Conservation (phyloP, 2,888 invertebrate species). For the Masnerella sp. region DNA sequence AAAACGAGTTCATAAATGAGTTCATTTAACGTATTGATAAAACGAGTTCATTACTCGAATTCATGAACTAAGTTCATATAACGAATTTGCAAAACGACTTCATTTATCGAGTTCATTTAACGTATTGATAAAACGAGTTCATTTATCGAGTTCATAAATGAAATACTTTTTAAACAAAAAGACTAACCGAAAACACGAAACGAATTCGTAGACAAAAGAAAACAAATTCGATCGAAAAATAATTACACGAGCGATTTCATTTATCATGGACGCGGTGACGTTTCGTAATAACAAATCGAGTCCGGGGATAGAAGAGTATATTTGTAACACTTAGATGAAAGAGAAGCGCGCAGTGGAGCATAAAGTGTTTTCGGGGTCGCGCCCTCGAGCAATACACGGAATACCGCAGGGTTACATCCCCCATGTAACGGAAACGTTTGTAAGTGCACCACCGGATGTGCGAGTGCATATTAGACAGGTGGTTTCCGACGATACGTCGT, state of each 20-base stretch:
- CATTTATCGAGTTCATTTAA: too few relatives aligned
- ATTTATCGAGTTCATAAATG: too few relatives aligned
- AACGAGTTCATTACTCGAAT: too few relatives aligned
- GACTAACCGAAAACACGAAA: too few relatives aligned
- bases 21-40: too few relatives aligned
- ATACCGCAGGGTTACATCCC: slow-evolving; percentile 71
- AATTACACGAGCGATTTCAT: slow-evolving; percentile 34
- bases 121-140: too few relatives aligned
- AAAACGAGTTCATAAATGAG: too few relatives aligned
- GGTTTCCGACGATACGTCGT: slow-evolving; percentile 60
- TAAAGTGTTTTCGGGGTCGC: slow-evolving; percentile 68
- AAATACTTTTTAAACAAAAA: not conserved
- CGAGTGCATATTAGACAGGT: slow-evolving; percentile 74
- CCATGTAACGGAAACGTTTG: slow-evolving; percentile 71
- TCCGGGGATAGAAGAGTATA: slow-evolving; percentile 49
- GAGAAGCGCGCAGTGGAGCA: slow-evolving; percentile 64
- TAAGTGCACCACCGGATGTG: slow-evolving; percentile 69
- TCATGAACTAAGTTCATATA: too few relatives aligned
- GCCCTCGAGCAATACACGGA: slow-evolving; percentile 63
- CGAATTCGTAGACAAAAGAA: too few relatives aligned
- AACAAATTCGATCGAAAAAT: not conserved
- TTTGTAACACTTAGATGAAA: slow-evolving; percentile 59
- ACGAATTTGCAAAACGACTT: too few relatives aligned
- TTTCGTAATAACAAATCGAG: slow-evolving; percentile 69
- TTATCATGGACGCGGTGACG: slow-evolving; percentile 61